phyloP scores from a whole-genome alignment of 2,888 invertebrate genomes.

The Mechanitis mazaeus region DNA sequence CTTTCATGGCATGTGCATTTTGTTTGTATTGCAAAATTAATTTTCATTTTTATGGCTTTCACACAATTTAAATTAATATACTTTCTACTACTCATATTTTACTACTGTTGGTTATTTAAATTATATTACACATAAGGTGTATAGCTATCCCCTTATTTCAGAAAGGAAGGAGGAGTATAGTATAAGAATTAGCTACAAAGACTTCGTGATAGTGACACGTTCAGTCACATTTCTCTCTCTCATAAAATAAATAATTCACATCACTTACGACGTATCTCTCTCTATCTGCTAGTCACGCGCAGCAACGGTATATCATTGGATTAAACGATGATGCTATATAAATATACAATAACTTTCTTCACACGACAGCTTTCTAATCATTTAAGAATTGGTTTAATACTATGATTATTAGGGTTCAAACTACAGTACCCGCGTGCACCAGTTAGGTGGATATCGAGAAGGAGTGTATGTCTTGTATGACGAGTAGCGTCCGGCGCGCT shows the following conservation, averaged over 20 bases:
- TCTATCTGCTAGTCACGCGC: conserved; percentile 53
- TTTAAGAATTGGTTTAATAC: conserved; percentile 33
- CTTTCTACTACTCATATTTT: neutral
- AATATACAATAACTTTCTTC: conserved; percentile 58
- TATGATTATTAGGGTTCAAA: conserved; percentile 34
- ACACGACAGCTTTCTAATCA: conserved; percentile 49
- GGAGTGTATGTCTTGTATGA: conserved; percentile 50
- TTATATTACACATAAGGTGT: neutral
- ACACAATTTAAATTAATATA: conserved; percentile 1
- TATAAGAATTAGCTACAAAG: too few species aligned
- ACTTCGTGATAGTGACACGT: conserved; percentile 11
- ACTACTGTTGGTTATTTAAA: neutral
- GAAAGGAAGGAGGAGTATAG: neutral
- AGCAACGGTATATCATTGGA: conserved; percentile 45
- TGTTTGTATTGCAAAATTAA: neutral
- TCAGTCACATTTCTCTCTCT: conserved; percentile 14
- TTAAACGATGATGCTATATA: conserved; percentile 50
- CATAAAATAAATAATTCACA: conserved; percentile 29
- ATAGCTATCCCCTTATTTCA: neutral
- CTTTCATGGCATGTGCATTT: too few species aligned
- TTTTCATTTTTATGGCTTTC: conserved; percentile 1
- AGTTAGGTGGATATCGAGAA: conserved; percentile 37
- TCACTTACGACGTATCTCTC: conserved; percentile 35
- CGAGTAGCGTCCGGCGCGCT: conserved; percentile 32
- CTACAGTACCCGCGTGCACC: conserved; percentile 26